phyloP scores from a whole-genome alignment of 1,140 invertebrate species.

The Dreissena polymorpha region DNA sequence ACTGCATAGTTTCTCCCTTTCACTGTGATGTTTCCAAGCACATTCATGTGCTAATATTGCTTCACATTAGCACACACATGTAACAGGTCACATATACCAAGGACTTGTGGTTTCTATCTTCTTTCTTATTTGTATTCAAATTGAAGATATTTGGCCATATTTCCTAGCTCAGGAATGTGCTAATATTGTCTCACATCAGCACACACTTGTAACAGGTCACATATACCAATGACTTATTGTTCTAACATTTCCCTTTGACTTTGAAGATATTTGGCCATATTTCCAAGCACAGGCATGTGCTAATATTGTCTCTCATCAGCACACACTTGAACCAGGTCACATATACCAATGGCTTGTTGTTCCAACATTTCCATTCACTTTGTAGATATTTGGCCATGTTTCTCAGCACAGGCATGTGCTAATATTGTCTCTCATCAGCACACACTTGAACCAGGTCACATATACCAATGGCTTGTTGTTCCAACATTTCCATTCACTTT shows the following conservation, averaged over 20 bases:
- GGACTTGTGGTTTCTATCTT: background rate
- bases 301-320: background rate
- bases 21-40: background rate
- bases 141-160: background rate
- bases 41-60: background rate
- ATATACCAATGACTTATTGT: too few relatives aligned
- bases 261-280: too few relatives aligned
- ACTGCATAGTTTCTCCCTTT: too few relatives aligned
- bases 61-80: constrained; percentile 6
- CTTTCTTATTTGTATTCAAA: too few relatives aligned
- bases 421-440: constrained; percentile 17
- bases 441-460: constrained; percentile 11
- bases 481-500: background rate
- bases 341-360: background rate
- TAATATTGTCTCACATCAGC: background rate
- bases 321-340: background rate
- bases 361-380: background rate
- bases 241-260: too few relatives aligned
- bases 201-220: too few relatives aligned
- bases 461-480: background rate
- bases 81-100: constrained; percentile 5
- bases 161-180: background rate
- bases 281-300: too few relatives aligned
- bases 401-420: constrained; percentile 39
- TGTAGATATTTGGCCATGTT: constrained; percentile 3